Conservation (phyloP, 1,140 invertebrate species). For the Hestina assimilis region DNA sequence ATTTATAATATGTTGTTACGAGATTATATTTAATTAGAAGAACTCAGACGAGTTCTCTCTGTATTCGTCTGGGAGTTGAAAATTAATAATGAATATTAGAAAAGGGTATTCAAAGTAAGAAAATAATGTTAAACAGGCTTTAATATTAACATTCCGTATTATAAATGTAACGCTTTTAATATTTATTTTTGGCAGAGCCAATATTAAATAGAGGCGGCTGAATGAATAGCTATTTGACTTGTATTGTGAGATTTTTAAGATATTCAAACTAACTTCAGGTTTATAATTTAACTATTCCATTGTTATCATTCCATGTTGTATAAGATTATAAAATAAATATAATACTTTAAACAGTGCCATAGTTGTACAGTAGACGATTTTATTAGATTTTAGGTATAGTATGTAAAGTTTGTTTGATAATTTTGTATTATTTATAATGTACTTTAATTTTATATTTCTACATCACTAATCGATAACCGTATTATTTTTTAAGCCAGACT, state of each 20-base stretch:
- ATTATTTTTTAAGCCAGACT: background rate
- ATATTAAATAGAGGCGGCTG: slow-evolving; percentile 38
- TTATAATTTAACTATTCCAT: slow-evolving; percentile 33
- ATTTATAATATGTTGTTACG: slow-evolving; percentile 30
- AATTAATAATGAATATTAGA: slow-evolving; percentile 22
- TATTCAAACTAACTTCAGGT: slow-evolving; percentile 19
- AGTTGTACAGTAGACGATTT: slow-evolving; percentile 48
- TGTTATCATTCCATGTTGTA: slow-evolving; percentile 40
- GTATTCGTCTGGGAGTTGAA: slow-evolving; percentile 7
- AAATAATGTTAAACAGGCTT: slow-evolving; percentile 33
- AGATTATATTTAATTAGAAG: slow-evolving; percentile 29
- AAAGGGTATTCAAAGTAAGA: slow-evolving; percentile 25
- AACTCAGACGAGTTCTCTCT: background rate
- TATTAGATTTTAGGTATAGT: slow-evolving; percentile 30
- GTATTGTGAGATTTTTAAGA: slow-evolving; percentile 9
- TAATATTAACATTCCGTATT: slow-evolving; percentile 46
- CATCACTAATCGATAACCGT: background rate
- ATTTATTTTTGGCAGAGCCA: slow-evolving; percentile 30
- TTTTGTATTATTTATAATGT: background rate
- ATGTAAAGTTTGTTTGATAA: slow-evolving; percentile 17
- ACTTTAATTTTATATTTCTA: background rate
- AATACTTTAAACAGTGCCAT: slow-evolving; percentile 50
- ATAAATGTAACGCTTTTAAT: slow-evolving; percentile 31
- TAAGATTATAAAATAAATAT: slow-evolving; percentile 27
- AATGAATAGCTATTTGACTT: slow-evolving; percentile 17